Evolutionary conservation across 2,113 vertebrate species (phyloP), one percentile per base, ranked within the genome.

Genomic region (Perognathus longimembris): DNA sequence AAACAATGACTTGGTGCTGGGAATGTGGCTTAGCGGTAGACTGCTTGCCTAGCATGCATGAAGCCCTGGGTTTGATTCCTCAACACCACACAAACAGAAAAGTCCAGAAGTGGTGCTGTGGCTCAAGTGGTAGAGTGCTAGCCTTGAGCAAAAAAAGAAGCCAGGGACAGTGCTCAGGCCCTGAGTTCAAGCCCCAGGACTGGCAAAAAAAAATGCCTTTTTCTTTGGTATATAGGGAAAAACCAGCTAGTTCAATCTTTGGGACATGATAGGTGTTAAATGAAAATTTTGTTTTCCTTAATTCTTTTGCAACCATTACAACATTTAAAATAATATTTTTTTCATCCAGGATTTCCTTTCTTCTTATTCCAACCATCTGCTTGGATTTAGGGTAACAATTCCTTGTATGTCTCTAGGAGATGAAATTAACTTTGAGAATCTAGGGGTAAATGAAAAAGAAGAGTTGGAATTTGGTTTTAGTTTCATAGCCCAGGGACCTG

Each of bases 221-320:
- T 54, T 93, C 26, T 77, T 86, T 59, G 20, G 59, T 61, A 77
- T 24, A 21, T 14, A 15, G 3, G 30, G 9, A 12, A 69, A n/a
- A 61, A 36, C 7, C 26, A 85, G 42, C n/a, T 61, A 26, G 0
- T 15, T 21, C 0, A 70, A 54, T 61, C 32, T 86, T 91, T 84
- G 85, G 74, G 86, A 86, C 61, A 42, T 30, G 21, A 38, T 54
- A 90, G 79, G 26, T 85, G 22, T 69, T 87, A 89, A 94, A 69
- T 59, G 40, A 88, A 94, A 75, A 40, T 85, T 91, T 59, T 36
- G 66, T 76, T 89, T 89, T 54, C 42, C 57, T 79, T 71, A 84
- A 80, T 88, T 94, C 67, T 84, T 89, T 81, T 88, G 61, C 26
- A 86, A 63, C 57, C 90, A 67, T 88, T 63, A 30, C 30, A 66